Base-by-base conservation (phyloP, 2,113 vertebrate species). In the Chitala chitala region DNA sequence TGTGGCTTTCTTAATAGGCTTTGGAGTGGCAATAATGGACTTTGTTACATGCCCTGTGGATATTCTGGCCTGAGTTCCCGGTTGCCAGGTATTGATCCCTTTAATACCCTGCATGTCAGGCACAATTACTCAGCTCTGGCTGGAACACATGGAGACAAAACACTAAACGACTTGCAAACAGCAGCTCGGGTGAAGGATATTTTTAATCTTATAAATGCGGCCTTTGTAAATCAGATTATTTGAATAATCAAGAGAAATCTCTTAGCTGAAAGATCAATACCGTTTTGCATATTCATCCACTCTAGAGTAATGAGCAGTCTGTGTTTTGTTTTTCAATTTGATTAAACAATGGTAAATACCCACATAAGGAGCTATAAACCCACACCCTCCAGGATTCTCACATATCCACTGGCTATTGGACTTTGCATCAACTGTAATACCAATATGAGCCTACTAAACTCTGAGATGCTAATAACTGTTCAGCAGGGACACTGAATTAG, bases 1-100 rank as follows among this genome's bases (percentile, higher is more conserved):
- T 82, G 85, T 61, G 85, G 86, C 87, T 89, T 82, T 82, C 86
- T 90, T 90, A 88, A 88, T 86, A 86, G 82, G 84, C 87, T 89
- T 85, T 87, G 87, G 87, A 86, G 87, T 87, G 79, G 83, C 80
- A 81, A 83, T 88, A 87, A 88, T 89, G 84, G 82, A 86, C 87
- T 87, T 85, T 79, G 86, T 78, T 85, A 86, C 87, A 89, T 85
- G 85, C 85, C 83, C 84, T 81, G 83, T 80, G 81, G 85, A 87
- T 83, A 87, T 85, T 86, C 87, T 82, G 76, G 81, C 80, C 56
- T 55, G 61, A 78, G 79, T 82, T 78, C 77, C 69, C 69, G 75
- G 76, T 82, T 80, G 86, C 83, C 83, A 84, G 80, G 70, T 86
- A 89, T 90, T 56, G 87, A 88, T 82, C 82, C 20, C 68, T 50